These are phyloP conservation scores for Orchesella flavescens DNA, from an alignment of 2,888 invertebrate species.

Conservation along the genomic window DNA sequence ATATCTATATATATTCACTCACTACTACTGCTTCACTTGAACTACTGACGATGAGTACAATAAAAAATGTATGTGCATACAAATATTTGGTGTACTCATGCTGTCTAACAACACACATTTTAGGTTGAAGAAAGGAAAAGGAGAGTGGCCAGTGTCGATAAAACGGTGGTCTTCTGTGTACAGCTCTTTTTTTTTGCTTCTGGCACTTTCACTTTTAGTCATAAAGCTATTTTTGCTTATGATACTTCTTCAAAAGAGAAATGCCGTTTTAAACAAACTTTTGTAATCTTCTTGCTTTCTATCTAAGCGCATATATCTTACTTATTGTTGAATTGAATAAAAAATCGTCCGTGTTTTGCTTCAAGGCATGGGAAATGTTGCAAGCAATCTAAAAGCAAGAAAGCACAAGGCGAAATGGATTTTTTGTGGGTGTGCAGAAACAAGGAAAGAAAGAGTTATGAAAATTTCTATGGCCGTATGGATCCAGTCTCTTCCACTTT, in stretches of 20 bases:
- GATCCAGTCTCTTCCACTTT: background rate
- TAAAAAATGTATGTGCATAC: background rate
- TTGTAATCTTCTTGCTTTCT: constrained; percentile 53
- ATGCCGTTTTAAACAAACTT: constrained; percentile 56
- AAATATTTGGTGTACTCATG: background rate
- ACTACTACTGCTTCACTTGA: background rate
- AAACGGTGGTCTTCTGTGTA: constrained; percentile 25
- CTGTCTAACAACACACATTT: too few species aligned
- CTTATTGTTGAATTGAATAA: constrained; percentile 55
- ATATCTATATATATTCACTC: too few species aligned
- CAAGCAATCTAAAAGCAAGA: constrained; percentile 3
- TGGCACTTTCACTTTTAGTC: constrained; percentile 44
- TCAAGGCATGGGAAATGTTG: constrained; percentile 41
- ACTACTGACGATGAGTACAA: background rate
- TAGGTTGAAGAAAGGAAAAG: background rate
- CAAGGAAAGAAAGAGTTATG: constrained; percentile 15
- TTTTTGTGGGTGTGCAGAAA: constrained; percentile 1
- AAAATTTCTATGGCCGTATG: background rate
- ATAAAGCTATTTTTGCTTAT: constrained; percentile 29
- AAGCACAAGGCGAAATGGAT: background rate
- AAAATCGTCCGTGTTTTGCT: constrained; percentile 45
- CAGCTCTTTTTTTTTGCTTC: constrained; percentile 15
- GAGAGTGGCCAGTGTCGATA: constrained; percentile 56
- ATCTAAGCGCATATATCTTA: constrained; percentile 51
- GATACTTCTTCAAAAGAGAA: constrained; percentile 21